Evolutionary conservation across 2,797 vertebrate species (phyloP).

Genomic region (Paratrypauchen microcephalus): DNA sequence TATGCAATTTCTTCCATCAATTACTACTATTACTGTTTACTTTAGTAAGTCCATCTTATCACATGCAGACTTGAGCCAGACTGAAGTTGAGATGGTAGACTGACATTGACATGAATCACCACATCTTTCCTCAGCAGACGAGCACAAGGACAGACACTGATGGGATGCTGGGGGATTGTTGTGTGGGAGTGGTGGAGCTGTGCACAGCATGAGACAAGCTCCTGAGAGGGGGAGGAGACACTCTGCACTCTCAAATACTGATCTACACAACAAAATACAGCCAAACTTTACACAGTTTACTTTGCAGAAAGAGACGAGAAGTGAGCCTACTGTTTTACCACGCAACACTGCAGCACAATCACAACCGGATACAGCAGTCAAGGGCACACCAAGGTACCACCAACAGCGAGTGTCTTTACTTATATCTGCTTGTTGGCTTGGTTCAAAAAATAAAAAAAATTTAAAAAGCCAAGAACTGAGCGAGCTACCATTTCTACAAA

Average conservation of each 20-base stretch:
- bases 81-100: neutral
- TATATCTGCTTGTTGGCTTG: slow-evolving; percentile 48
- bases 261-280: slow-evolving; percentile 31
- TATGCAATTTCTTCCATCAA: neutral
- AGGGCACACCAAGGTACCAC: slow-evolving; percentile 54
- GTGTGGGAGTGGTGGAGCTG: slow-evolving; percentile 54
- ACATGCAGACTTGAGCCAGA: neutral
- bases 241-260: slow-evolving; percentile 25
- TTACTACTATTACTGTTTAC: neutral
- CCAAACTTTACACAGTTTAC: slow-evolving; percentile 33
- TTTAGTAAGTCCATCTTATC: slow-evolving; percentile 2
- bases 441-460: slow-evolving; percentile 39
- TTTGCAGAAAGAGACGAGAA: slow-evolving; percentile 22
- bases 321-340: slow-evolving; percentile 20
- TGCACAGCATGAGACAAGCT: slow-evolving; percentile 58
- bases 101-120: neutral
- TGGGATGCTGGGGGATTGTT: slow-evolving; percentile 53
- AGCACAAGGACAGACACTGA: slow-evolving; percentile 43
- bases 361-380: slow-evolving; percentile 46
- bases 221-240: slow-evolving; percentile 32
- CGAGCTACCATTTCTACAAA: slow-evolving; percentile 19
- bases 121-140: slow-evolving; percentile 15
- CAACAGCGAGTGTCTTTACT: slow-evolving; percentile 50
- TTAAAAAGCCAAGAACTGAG: slow-evolving; percentile 34
- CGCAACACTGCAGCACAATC: slow-evolving; percentile 9